Base-by-base conservation (phyloP, 2,113 vertebrate genomes). In the Anser cygnoides region DNA sequence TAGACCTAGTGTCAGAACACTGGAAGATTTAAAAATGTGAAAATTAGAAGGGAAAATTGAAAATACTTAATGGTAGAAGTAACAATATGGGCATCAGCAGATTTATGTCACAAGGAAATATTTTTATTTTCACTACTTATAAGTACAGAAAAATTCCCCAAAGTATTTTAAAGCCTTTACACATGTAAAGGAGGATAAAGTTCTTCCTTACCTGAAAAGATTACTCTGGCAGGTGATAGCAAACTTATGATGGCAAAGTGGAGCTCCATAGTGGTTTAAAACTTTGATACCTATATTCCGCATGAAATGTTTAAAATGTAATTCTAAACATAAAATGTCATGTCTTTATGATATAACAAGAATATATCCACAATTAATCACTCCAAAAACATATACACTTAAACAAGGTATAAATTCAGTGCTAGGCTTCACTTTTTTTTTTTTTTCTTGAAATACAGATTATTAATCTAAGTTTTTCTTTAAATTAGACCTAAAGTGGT, bases 401-500 rank as follows among this genome's bases (percentile, higher is more conserved):
- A 91, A 94, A 74, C 5, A 91, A 90, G 28, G 70, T 58, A 86
- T 50, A 83, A 58, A n/a, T 4, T 44, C 9, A 50, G 23, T 41
- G 5, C 11, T 71, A 44, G 1, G 0, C 58, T 75, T 81, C n/a
- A 35, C 18, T 1, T 1, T 65, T 57, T 86, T 96, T 88, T 35
- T 35, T 96, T 90, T 28, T 87, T 59, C 50, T 94, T 88, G 50
- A 95, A 93, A 95, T 68, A 77, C n/a, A 84, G 79, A 90, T 94
- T 95, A 81, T 94, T 93, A 96, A 94, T 93, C 87, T 84, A 92
- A 86, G 1, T 0, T 94, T 95, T 88, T 86, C 65, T 91, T 94
- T 91, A 94, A 95, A 93, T 93, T 92, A 87, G 68, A 82, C 28
- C 21, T 94, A 88, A 95, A 95, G 92, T 95, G 73, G 70, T 92